Conservation (phyloP, 2,888 invertebrate genomes). For the Pterostichus niger region DNA sequence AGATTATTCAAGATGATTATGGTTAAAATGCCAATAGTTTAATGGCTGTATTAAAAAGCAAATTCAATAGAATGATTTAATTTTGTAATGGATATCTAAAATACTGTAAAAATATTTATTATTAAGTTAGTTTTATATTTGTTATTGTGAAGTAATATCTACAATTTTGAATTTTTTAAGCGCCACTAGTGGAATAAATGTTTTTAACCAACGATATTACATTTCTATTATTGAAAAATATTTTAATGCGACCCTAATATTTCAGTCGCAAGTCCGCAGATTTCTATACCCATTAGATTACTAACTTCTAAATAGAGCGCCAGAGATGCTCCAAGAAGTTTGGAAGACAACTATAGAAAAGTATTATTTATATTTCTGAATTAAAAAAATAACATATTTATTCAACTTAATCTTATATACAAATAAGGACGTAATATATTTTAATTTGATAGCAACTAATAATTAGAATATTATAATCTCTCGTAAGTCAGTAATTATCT, state of each 20-base stretch:
- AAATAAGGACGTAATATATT: too few species aligned
- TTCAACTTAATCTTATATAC: too few species aligned
- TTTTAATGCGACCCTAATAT: not conserved
- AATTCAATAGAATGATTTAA: constrained; percentile 10
- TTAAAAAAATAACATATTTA: too few species aligned
- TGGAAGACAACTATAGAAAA: too few species aligned
- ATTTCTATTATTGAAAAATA: constrained; percentile 9
- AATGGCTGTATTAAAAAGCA: constrained; percentile 4
- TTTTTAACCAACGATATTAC: constrained; percentile 44
- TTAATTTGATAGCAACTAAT: too few species aligned
- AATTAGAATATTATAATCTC: too few species aligned
- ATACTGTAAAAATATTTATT: constrained; percentile 59
- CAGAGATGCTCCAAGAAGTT: too few species aligned
- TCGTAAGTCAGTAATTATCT: too few species aligned
- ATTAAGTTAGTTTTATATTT: constrained; percentile 63
- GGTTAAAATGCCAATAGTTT: not conserved
- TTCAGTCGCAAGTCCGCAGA: too few species aligned
- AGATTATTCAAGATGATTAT: not conserved
- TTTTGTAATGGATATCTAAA: constrained; percentile 28
- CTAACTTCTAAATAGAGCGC: too few species aligned
- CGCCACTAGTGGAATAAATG: constrained; percentile 58
- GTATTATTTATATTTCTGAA: too few species aligned
- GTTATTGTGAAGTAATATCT: constrained; percentile 60
- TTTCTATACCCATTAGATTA: too few species aligned
- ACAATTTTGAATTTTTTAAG: constrained; percentile 60